These are phyloP conservation scores for Eretmochelys imbricata DNA, from an alignment of 2,113 vertebrate genomes.

Conservation along the genomic window DNA sequence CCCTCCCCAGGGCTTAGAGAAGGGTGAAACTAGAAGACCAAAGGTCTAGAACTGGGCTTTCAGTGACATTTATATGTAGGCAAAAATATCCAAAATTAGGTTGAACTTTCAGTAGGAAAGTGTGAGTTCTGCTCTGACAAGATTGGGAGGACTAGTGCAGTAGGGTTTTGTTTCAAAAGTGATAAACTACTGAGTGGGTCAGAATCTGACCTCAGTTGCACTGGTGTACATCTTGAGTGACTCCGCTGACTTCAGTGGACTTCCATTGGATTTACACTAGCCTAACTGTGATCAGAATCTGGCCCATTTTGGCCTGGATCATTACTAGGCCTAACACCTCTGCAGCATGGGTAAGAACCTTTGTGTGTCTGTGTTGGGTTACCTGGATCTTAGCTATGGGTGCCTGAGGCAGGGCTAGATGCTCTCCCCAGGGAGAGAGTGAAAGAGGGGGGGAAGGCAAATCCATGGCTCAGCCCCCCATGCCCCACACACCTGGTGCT, in stretches of 20 bases:
- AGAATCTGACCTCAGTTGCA: neutral
- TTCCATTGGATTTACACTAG: neutral
- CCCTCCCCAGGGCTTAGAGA: slow-evolving; percentile 51
- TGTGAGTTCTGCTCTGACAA: slow-evolving; percentile 64
- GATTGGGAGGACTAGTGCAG: slow-evolving; percentile 27
- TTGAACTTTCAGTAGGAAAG: slow-evolving; percentile 73
- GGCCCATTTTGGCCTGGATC: neutral
- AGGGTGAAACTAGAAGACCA: slow-evolving; percentile 66
- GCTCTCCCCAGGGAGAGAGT: neutral
- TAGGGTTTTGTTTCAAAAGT: slow-evolving; percentile 51
- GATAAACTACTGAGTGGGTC: slow-evolving; percentile 15
- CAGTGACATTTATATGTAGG: slow-evolving; percentile 70
- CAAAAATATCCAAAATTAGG: neutral
- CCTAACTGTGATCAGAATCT: fast-evolving
- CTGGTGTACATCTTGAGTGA: neutral
- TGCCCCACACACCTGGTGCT: neutral
- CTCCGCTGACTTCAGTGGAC: neutral
- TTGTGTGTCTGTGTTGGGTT: neutral
- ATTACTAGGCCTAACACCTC: neutral
- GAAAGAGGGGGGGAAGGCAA: neutral
- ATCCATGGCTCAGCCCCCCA: neutral
- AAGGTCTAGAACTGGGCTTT: slow-evolving; percentile 63
- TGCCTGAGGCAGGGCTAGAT: fast-evolving
- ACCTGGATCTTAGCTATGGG: fast-evolving
- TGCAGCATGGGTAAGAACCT: neutral